Evolutionary conservation across 1,140 invertebrate genomes (phyloP).

Genomic region (Hyles vespertilio): DNA sequence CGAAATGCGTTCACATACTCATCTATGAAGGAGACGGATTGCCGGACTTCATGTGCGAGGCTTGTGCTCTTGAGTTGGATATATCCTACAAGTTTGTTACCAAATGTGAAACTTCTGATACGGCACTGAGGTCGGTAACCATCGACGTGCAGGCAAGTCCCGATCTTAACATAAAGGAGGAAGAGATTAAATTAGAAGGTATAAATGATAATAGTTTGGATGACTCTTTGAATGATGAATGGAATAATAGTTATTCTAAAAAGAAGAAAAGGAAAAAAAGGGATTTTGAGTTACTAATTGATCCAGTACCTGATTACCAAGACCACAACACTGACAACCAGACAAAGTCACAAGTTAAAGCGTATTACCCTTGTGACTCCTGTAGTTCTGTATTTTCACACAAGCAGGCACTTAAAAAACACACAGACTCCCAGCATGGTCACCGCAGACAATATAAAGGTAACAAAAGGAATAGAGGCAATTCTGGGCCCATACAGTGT

Average conservation of each 20-base stretch:
- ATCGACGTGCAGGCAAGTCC: slow-evolving; percentile 26
- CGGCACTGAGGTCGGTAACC: slow-evolving; percentile 31
- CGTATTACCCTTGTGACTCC: slow-evolving; percentile 1
- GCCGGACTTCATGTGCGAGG: slow-evolving; percentile 46
- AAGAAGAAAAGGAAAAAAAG: slow-evolving; percentile 11
- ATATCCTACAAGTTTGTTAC: slow-evolving; percentile 49
- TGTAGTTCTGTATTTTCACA: not conserved
- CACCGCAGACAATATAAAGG: not conserved
- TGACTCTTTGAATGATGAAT: not conserved
- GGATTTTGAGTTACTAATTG: not conserved
- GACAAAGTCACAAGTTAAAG: slow-evolving; percentile 4
- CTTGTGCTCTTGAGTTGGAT: slow-evolving; percentile 45
- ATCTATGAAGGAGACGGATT: slow-evolving; percentile 54
- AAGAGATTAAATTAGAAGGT: slow-evolving; percentile 34
- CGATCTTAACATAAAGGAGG: slow-evolving; percentile 29
- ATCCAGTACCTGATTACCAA: no score
- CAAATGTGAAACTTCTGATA: slow-evolving; percentile 60
- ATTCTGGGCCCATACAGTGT: slow-evolving; percentile 18
- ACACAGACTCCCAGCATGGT: not conserved
- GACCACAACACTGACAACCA: not conserved
- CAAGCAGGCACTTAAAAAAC: not conserved
- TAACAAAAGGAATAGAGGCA: slow-evolving; percentile 8
- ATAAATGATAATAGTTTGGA: slow-evolving; percentile 22
- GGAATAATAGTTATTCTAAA: no score
- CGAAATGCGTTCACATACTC: slow-evolving; percentile 44